A percentile compares a stretch with the other conserved stretches of the same genome.
phyloP scores from a whole-genome alignment of 2,888 invertebrate genomes.

The Drosophila mimica region DNA sequence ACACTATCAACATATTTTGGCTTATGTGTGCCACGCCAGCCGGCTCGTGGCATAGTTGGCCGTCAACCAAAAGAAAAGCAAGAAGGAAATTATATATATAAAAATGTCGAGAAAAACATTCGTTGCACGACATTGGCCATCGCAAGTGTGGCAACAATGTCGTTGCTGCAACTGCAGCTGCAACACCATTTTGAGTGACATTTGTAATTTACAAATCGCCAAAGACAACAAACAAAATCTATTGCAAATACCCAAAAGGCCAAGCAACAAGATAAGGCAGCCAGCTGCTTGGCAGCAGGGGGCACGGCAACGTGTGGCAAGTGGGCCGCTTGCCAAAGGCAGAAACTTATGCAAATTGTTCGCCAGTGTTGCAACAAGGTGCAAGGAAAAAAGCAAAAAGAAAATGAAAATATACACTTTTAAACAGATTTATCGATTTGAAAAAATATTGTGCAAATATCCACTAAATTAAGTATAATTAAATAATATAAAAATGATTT shows the following conservation, averaged over 20 bases:
- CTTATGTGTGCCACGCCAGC: conserved; percentile 50
- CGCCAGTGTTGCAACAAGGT: conserved; percentile 14
- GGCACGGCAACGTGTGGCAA: conserved; percentile 61
- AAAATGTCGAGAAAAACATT: conserved; percentile 69
- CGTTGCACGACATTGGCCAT: conserved; percentile 53
- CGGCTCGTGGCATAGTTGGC: conserved; percentile 75
- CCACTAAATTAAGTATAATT: not conserved
- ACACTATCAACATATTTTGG: conserved; percentile 27
- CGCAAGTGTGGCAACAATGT: conserved; percentile 29
- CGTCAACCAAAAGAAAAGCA: conserved; percentile 43
- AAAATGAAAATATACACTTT: not conserved
- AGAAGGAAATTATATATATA: conserved; percentile 12
- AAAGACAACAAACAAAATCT: conserved; percentile 18
- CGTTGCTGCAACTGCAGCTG: conserved; percentile 17
- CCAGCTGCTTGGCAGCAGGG: conserved; percentile 26
- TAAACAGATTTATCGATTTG: conserved; percentile 8
- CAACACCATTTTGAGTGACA: conserved; percentile 53
- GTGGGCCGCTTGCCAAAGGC: conserved; percentile 61
- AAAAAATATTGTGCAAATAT: not conserved
- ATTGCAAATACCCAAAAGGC: conserved; percentile 21
- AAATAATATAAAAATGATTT: not conserved
- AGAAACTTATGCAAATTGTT: conserved; percentile 19
- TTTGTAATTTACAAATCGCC: conserved; percentile 53
- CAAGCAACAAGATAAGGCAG: conserved; percentile 31
- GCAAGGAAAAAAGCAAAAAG: not conserved